Base-by-base conservation (phyloP, 2,113 vertebrate genomes). In the Cyrtonyx montezumae region DNA sequence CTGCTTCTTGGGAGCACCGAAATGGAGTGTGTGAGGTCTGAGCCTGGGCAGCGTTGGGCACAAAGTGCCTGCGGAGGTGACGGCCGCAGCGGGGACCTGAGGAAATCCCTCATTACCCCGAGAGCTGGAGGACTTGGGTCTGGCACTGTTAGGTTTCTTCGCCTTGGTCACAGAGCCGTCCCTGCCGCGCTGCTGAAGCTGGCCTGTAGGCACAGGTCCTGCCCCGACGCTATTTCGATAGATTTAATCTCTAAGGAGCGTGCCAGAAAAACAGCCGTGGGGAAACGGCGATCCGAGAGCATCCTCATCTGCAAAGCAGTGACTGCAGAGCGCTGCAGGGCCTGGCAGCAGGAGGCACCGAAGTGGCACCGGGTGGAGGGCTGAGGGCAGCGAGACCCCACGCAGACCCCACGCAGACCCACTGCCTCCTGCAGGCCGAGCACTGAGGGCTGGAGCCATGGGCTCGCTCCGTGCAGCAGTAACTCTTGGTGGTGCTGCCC, bases 251-350 rank as follows among this genome's bases (percentile, higher is more conserved):
- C 90, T 34, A 68, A 93, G 95, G 94, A 96, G 91, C 62, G 69
- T 94, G 94, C 95, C 91, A 95, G 94, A 48, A 96, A 95, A 96
- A 95, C 91, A 95, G 87, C 96, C 94, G 91, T 66, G 91, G 94
- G 93, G 93, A 77, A 88, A 63, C 51, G 79, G 93, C 90, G 87
- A 73, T 85, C 91, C 92, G 82, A 85, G 67, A 34, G 71, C 87
- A 92, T 80, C 87, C 90, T 48, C 8, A 76, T 40, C 87, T 90
- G 82, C 58, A 43, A 65, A 70, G 40, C 28, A 76, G 2, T 40
- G 40, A 13, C 11, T 40, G 40, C 40, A 13, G 40, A 40, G 40
- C 11, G 40, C 40, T 40, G 40, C 40, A 12, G 40, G 40, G 40
- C 40, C 40, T 12, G 40, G 4, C 40, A 22, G 34, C 14, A 67